Base-by-base conservation (phyloP, 2,113 vertebrate genomes). In the Argyrosomus japonicus region DNA sequence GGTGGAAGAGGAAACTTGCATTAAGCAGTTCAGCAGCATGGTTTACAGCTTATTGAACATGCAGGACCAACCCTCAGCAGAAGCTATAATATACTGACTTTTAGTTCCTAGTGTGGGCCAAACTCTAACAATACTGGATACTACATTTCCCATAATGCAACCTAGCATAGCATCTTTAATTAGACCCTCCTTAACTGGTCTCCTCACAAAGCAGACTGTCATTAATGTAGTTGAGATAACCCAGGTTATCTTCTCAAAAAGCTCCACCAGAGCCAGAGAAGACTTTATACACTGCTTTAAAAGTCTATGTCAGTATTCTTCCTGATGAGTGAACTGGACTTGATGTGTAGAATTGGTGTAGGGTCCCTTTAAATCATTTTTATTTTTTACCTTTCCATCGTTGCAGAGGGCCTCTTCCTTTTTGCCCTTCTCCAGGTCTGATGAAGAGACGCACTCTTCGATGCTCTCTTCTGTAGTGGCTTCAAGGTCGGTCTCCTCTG, bases 401-500 rank as follows among this genome's bases (percentile, higher is more conserved):
- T 72, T 17, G 1, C 71, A 69, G 25, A 87, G 45, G 18, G 89
- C 86, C 6, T 91, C 92, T 11, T 97, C 95, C 70, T 92, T 94
- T 77, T 90, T 95, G 53, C 96, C 96, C 0, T 95, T 96, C 0
- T 97, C 97, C 2, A 93, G 94, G 84, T 98, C 97, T 0, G 97
- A 97, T 4, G 89, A 97, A 92, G 91, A 97, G 95, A 0, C 95
- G 0, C 97, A 95, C 87, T 96, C 32, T 36, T 36, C 97, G 79
- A 94, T 88, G 82, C 94, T 94, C 76, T 94, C 93, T 87, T 94
- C 94, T 54, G 93, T 95, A 8, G 94, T 93, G 0, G 96, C 97
- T 0, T 99, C 97, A 0, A 98, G 97, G 93, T 99, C 97, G 0
- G 96, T 98, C 92, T 97, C 97, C 53, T 97, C 96, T 0, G 90